Evolutionary conservation across 2,113 vertebrate genomes (phyloP).

Genomic region (Bos javanicus): DNA sequence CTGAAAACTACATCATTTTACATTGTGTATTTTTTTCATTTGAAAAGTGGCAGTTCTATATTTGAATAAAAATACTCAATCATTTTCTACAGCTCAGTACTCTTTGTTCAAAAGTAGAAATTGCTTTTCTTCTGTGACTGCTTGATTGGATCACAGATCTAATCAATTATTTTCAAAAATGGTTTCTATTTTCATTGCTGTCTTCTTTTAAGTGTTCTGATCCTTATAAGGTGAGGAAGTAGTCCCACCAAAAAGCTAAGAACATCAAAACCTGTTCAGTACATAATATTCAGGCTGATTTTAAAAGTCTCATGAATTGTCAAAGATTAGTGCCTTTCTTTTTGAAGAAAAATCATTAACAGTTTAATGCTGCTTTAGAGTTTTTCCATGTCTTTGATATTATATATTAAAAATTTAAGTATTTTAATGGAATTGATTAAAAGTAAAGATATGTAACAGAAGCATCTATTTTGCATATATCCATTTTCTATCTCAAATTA

Average conservation of each 20-base stretch:
- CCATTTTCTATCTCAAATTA: neutral
- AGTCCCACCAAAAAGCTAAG: neutral
- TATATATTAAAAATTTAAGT: neutral
- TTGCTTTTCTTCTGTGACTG: neutral
- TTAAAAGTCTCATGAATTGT: conserved; percentile 4
- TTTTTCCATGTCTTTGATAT: neutral
- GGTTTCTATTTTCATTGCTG: conserved; percentile 29
- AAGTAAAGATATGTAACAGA: neutral
- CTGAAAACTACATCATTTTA: neutral
- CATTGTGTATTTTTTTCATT: neutral
- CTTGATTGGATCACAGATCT: neutral
- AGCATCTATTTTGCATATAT: neutral
- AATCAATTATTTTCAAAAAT: conserved; percentile 13
- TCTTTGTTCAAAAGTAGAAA: conserved; percentile 28
- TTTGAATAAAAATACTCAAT: conserved; percentile 26
- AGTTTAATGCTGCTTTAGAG: neutral
- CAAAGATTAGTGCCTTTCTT: neutral
- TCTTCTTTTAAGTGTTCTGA: neutral
- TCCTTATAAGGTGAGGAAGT: neutral
- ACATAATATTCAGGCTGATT: neutral
- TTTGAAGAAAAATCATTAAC: neutral
- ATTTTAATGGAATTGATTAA: neutral
- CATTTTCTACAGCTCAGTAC: conserved; percentile 5
- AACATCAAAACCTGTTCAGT: neutral
- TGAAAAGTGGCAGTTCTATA: conserved; percentile 9